A percentile compares a stretch with the other conserved stretches of the same genome.
Evolutionary conservation across 2,797 vertebrate genomes (phyloP).

Genomic region (Acomys russatus): DNA sequence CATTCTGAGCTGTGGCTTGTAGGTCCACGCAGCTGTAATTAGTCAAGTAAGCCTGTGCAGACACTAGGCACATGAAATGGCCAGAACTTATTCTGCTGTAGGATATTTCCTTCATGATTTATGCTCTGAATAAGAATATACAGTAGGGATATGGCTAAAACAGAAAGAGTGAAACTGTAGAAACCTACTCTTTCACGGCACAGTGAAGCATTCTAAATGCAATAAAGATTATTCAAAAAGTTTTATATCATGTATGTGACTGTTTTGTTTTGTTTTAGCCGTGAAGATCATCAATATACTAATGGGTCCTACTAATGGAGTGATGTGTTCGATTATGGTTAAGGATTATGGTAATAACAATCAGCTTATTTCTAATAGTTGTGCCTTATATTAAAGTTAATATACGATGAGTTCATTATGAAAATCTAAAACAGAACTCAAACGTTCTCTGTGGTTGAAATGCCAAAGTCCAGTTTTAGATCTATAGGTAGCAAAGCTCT

Average conservation of each 20-base stretch:
- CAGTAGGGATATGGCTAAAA: constrained; percentile 28
- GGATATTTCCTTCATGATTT: constrained; percentile 76
- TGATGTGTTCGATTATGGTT: neutral
- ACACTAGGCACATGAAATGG: constrained; percentile 82
- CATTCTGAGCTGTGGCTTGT: constrained; percentile 87
- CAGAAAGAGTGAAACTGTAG: neutral
- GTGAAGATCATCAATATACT: neutral
- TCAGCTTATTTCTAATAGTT: neutral
- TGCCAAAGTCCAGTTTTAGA: neutral
- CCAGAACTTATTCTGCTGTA: constrained; percentile 82
- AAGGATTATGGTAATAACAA: neutral
- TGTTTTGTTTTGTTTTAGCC: neutral
- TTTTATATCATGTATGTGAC: neutral
- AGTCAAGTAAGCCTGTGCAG: constrained; percentile 87
- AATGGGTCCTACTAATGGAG: neutral
- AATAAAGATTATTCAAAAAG: neutral
- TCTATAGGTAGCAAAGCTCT: neutral
- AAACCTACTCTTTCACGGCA: neutral
- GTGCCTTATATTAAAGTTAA: neutral
- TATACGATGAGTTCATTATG: neutral
- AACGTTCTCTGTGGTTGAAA: neutral
- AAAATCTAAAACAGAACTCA: neutral
- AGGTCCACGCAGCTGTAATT: constrained; percentile 86
- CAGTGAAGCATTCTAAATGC: neutral
- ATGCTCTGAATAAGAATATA: constrained; percentile 78